phyloP scores from a whole-genome alignment of 2,797 vertebrate genomes.

The Triplophysa bombifrons region DNA sequence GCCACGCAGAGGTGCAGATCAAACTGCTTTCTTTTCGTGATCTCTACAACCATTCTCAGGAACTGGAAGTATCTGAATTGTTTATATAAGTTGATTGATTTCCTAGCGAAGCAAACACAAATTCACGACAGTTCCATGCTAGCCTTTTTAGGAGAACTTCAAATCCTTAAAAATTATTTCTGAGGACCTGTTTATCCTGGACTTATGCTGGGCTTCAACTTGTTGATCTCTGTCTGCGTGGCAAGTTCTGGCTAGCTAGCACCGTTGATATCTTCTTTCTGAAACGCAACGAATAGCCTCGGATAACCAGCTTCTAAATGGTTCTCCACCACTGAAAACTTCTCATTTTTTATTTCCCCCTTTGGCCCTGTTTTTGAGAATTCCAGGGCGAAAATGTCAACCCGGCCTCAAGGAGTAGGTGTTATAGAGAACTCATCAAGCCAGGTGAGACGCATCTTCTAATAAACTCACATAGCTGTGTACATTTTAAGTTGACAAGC shows the following conservation, averaged over 20 bases:
- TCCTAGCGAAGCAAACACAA: background rate
- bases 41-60: background rate
- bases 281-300: slow-evolving; percentile 10
- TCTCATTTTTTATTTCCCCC: slow-evolving; percentile 35
- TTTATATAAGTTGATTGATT: background rate
- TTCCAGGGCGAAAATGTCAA: slow-evolving; percentile 75
- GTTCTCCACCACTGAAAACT: slow-evolving; percentile 64
- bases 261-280: slow-evolving; percentile 53
- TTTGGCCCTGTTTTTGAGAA: slow-evolving; percentile 58
- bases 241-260: slow-evolving; percentile 63
- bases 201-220: slow-evolving; percentile 78
- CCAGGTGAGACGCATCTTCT: slow-evolving; percentile 73
- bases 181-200: slow-evolving; percentile 34
- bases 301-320: slow-evolving; percentile 69
- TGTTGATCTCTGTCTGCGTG: slow-evolving; percentile 74
- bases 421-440: slow-evolving; percentile 78
- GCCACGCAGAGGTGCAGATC: background rate
- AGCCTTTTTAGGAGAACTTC: background rate
- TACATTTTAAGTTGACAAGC: background rate
- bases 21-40: background rate
- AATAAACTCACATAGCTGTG: background rate
- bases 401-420: slow-evolving; percentile 75
- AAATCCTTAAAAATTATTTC: background rate
- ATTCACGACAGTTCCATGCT: background rate
- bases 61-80: background rate